Evolutionary conservation across 2,797 vertebrate genomes (phyloP), one percentile per base, ranked within the genome.

Genomic region (Dipus sagitta): DNA sequence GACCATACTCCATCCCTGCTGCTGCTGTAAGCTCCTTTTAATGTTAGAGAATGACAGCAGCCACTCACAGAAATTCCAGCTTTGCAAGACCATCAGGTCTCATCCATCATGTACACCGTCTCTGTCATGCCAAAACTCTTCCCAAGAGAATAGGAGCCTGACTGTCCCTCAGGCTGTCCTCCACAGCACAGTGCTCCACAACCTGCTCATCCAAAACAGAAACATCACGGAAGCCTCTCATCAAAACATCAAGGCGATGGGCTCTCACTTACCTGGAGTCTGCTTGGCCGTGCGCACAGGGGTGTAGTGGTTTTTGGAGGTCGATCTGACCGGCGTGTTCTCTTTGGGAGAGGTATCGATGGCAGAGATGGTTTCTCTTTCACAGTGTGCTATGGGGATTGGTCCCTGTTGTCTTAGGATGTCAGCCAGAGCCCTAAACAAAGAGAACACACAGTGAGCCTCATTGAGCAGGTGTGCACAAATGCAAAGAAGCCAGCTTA

Each of bases 401-500:
- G 99, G 99, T 98, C 99, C 99, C 98, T 99, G 99, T 97, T 99
- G 99, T 98, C 99, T 98, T 97, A 99, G 98, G 97, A 99, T 99
- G 98, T 99, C 99, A 74, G 99, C 99, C 96, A 99, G 99, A 97
- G 99, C 99, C 98, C 99, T 99, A 98, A 8, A 97, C 58, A 89
- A 95, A 74, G 86, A 96, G 1, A 11, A 28, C 54, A 92, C 62
- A 95, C 47, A 32, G 6, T 23, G 83, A 97, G 96, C 52, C 94
- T 94, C 86, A 84, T 68, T 11, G 72, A 90, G 42, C n/a, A 94
- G 30, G 13, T 15, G 13, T 11, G 23, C 81, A 67, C 0, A 26
- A n/a, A 34, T 32, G 24, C 42, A 30, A 42, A 26, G 15, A 62
- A 90, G 52, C 9, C 32, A 26, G 34, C 38, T 68, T 34, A 3